Conservation (phyloP, 2,888 invertebrate genomes). For the Chaetogeoica ovagalla region DNA sequence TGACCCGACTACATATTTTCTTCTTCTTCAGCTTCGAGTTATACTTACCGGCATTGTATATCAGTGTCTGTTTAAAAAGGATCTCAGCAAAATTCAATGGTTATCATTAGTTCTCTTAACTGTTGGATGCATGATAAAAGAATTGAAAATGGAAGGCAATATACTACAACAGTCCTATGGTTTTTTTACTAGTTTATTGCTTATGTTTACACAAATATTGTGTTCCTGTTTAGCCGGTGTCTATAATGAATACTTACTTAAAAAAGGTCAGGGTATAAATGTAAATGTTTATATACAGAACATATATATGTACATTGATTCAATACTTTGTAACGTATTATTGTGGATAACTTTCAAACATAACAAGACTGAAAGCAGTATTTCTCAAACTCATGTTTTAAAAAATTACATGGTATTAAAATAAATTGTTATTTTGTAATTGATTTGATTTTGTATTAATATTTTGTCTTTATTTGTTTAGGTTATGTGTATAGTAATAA, state of each 20-base stretch:
- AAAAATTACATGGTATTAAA: constrained; percentile 28
- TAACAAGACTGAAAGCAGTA: background rate
- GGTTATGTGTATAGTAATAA: constrained; percentile 68
- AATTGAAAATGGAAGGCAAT: constrained; percentile 60
- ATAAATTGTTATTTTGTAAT: background rate
- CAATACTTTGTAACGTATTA: constrained; percentile 85
- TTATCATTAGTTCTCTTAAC: constrained; percentile 83
- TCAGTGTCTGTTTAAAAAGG: constrained; percentile 83
- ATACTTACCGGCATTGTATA: constrained; percentile 89
- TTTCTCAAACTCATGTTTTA: constrained; percentile 9
- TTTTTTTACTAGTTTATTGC: constrained; percentile 60
- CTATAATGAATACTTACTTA: constrained; percentile 91
- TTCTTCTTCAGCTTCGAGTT: constrained; percentile 86
- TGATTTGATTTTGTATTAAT: no score
- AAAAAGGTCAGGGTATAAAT: constrained; percentile 74
- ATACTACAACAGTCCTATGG: background rate
- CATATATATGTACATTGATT: constrained; percentile 92
- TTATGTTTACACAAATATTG: constrained; percentile 66
- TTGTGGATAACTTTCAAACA: constrained; percentile 62
- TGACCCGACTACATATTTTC: constrained; percentile 92
- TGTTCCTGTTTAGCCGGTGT: constrained; percentile 94
- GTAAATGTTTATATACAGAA: constrained; percentile 92
- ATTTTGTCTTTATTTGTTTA: constrained; percentile 50
- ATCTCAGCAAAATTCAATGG: constrained; percentile 82
- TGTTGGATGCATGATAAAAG: constrained; percentile 87